These are phyloP conservation scores for Sarcophaga rosellei DNA, from an alignment of 2,888 invertebrate genomes.

Conservation along the genomic window DNA sequence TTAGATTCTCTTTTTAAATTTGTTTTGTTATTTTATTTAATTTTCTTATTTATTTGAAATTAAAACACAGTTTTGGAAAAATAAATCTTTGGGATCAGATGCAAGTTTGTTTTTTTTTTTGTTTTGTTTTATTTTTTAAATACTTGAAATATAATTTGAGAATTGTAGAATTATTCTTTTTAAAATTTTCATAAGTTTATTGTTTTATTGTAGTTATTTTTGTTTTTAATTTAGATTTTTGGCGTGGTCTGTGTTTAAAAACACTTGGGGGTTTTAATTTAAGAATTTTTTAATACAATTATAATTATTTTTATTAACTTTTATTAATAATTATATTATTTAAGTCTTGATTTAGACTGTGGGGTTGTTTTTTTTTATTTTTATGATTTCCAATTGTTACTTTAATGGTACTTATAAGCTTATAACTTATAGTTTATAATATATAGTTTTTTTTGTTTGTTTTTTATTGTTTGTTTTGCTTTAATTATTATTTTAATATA, in stretches of 20 bases:
- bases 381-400: slow-evolving; percentile 53
- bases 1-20: slow-evolving; percentile 31
- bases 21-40: slow-evolving; percentile 51
- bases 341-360: slow-evolving; percentile 63
- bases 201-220: slow-evolving; percentile 46
- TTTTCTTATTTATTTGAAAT: slow-evolving; percentile 59
- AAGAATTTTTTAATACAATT: slow-evolving; percentile 56
- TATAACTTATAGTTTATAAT: slow-evolving; percentile 68
- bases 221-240: slow-evolving; percentile 65
- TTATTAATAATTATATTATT: slow-evolving; percentile 57
- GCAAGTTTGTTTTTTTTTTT: slow-evolving; percentile 36
- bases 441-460: slow-evolving; percentile 79
- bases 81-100: slow-evolving; percentile 69
- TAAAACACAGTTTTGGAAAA: slow-evolving; percentile 65
- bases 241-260: slow-evolving; percentile 68
- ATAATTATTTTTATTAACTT: slow-evolving; percentile 25
- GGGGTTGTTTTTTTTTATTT: slow-evolving; percentile 50
- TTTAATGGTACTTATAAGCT: slow-evolving; percentile 62
- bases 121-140: slow-evolving; percentile 37
- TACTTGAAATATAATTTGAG: slow-evolving; percentile 63
- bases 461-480: slow-evolving; percentile 56
- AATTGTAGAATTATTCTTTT: slow-evolving; percentile 56
- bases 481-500: slow-evolving; percentile 71
- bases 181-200: slow-evolving; percentile 56
- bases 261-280: slow-evolving; percentile 62